These are phyloP conservation scores for Champsocephalus gunnari DNA, from an alignment of 2,797 vertebrate genomes.

Conservation along the genomic window DNA sequence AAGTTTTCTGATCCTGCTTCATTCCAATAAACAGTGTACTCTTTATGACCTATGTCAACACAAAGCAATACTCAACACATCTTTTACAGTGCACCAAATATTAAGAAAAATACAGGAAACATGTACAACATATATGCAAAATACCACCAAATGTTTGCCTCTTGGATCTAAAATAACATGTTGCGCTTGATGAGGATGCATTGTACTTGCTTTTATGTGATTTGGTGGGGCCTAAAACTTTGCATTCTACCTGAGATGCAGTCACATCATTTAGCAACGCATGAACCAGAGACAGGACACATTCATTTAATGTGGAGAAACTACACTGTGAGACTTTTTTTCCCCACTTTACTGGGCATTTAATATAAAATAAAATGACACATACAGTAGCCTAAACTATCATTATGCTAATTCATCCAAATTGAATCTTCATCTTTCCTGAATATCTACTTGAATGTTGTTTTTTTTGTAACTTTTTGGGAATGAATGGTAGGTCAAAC, in stretches of 20 bases:
- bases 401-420: slow-evolving; percentile 68
- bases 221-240: slow-evolving; percentile 88
- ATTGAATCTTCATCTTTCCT: slow-evolving; percentile 55
- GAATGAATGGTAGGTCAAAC: slow-evolving; percentile 27
- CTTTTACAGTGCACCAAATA: slow-evolving; percentile 97
- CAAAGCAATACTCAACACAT: slow-evolving; percentile 98
- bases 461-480: slow-evolving; percentile 31
- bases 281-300: slow-evolving; percentile 96
- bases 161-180: slow-evolving; percentile 70
- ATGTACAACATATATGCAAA: slow-evolving; percentile 94
- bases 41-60: slow-evolving; percentile 89
- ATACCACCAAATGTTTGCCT: slow-evolving; percentile 79
- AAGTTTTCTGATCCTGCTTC: slow-evolving; percentile 89
- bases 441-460: slow-evolving; percentile 38
- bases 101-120: slow-evolving; percentile 93
- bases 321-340: slow-evolving; percentile 83
- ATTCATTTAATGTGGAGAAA: slow-evolving; percentile 71
- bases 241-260: slow-evolving; percentile 99
- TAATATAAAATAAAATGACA: slow-evolving; percentile 66
- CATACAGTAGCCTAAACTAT: slow-evolving; percentile 62
- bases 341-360: slow-evolving; percentile 54
- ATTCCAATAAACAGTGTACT: slow-evolving; percentile 82
- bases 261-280: slow-evolving; percentile 89
- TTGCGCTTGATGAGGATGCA: slow-evolving; percentile 66
- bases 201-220: slow-evolving; percentile 68